Evolutionary conservation across 2,888 invertebrate species (phyloP), one percentile per base, ranked within the genome.

Genomic region (Perithous albicinctus): DNA sequence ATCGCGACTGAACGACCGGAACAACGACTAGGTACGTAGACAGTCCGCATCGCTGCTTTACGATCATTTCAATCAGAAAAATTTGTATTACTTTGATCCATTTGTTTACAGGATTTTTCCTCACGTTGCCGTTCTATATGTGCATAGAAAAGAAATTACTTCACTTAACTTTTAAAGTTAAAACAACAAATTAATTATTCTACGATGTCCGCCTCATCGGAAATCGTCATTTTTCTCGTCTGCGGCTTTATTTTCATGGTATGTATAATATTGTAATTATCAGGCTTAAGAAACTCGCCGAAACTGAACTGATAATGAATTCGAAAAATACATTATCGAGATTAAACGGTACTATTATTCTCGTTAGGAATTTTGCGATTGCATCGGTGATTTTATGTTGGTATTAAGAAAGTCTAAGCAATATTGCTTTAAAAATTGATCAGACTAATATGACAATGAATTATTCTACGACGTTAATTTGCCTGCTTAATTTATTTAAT

Each of bases 191-290:
- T 12, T 2, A 12, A 7, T 20, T 12, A 2, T 63, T 23, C 8
- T 8, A 54, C 15, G 23, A 81, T 81, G 81, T 7, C 54, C 20
- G 4, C 20, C 32, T 26, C 63, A 32, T 15, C 32, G 8, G 18
- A 38, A 8, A 43, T 20, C 18, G 23, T 20, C 2, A 18, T 67
- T 8, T 63, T 78, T 18, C 15, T 81, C 29, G 2, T 74, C 63
- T 69, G 20, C 69, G 54, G 69, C 8, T 46, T 81, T 18, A 15
- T 64, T 23, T n/a, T 81, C 23, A 48, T 46, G 74, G 81, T 81
- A 63, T 26, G 81, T 78, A 41, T n/a, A 10, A 5, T 23, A 23
- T 23, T 12, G 15, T 8, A 18, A 18, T 1, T 20, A 48, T 10
- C 3, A 23, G 23, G 3, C 3, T 23, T 10, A 23, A 20, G 10